Evolutionary conservation across 1,140 invertebrate species (phyloP), one percentile per base, ranked within the genome.

Genomic region (Drosophila ironensis): DNA sequence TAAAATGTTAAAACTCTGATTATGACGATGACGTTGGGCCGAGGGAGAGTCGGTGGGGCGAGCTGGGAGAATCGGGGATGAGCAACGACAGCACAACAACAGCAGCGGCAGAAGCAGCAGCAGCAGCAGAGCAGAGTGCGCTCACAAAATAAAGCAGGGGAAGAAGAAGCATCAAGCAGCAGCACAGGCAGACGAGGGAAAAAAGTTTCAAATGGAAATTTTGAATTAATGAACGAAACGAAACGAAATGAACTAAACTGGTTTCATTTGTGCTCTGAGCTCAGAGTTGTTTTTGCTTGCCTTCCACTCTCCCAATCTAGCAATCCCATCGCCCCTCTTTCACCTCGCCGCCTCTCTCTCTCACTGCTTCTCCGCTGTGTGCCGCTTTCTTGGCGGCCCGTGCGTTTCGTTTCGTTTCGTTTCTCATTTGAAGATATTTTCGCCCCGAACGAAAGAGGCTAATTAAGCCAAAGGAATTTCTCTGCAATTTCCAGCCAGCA

Each of bases 191-290:
- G 42, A 42, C 66, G 41, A 53, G 60, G 30, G 56, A 67, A 82
- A 84, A 86, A 86, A 87, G 80, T 86, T 86, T 86, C 80, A 86
- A 86, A 86, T 86, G 80, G 81, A 86, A 86, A 86, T 86, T 86
- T 86, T 86, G 80, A 86, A 86, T 86, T 86, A 86, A 86, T 86
- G 80, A 86, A 86, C 80, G 80, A 86, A 86, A 82, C 78, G 77
- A 82, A 82, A 86, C 80, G 80, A 86, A 86, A 86, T 86, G 80
- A 86, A 86, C 80, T 86, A 86, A 86, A 86, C 80, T 86, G 80
- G 80, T 86, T 86, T 86, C 80, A 86, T 86, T 86, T 86, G 74
- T 84, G 72, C 77, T 81, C 72, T 84, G 69, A 72, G 68, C 68
- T 72, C 68, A 72, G 57, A 69, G 66, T 57, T 69, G 48, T 67